Evolutionary conservation across 2,888 invertebrate genomes (phyloP), one percentile per base, ranked within the genome.

Genomic region (Acrocyrtus sp.): DNA sequence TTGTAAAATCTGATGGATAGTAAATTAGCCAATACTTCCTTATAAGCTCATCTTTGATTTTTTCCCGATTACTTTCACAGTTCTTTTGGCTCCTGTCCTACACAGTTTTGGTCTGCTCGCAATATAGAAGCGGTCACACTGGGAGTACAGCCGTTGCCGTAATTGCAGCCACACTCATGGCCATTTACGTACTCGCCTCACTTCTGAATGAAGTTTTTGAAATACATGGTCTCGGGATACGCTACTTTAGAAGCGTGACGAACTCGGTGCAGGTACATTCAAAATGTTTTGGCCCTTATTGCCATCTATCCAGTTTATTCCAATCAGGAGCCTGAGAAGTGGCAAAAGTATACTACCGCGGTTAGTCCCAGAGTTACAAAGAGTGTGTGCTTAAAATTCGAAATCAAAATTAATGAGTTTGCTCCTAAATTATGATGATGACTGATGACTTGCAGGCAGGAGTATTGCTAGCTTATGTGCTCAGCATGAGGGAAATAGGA

Each of bases 401-500:
- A n/a, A n/a, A n/a, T n/a, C n/a, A n/a, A n/a, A n/a, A n/a, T n/a
- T n/a, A n/a, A n/a, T n/a, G n/a, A n/a, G n/a, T 10, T 56, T 8
- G 8, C 17, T 21, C 17, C 17, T 10, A 8, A 21, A 10, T 53
- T 12, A 24, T 6, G n/a, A n/a, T n/a, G n/a, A n/a, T n/a, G n/a
- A n/a, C n/a, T n/a, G n/a, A n/a, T n/a, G n/a, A n/a, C 21, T 56
- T 43, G 2, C 29, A 74, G 74, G 58, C 57, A 29, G 74, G 74
- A 15, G 51, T 74, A 6, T 60, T 74, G 3, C 26, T 74, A 48
- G 74, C 74, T 3, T 68, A 74, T 41, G 63, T 74, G 26, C 60
- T 74, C 26, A 69, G 69, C 58, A 69, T 74, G 69, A 17, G 69
- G 29, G 69, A 74, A 53, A 62, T 74, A 53, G 74, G 74, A 15